These are phyloP conservation scores for Mobula hypostoma DNA, from an alignment of 2,113 vertebrate genomes.

Conservation along the genomic window DNA sequence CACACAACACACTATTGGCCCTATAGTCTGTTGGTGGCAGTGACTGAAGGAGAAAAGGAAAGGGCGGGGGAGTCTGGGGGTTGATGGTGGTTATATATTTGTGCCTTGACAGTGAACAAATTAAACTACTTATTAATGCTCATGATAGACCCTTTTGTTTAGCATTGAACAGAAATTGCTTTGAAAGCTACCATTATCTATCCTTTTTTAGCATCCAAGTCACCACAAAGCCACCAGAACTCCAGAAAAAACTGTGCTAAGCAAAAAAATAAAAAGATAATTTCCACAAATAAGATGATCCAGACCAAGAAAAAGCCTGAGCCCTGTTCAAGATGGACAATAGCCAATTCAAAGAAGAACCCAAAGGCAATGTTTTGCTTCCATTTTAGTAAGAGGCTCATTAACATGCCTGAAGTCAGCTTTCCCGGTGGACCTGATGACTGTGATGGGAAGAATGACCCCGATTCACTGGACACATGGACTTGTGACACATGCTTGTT, in stretches of 20 bases:
- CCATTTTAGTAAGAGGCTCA: background rate
- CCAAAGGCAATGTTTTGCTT: background rate
- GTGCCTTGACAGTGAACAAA: background rate
- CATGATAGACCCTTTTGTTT: background rate
- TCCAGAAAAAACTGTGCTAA: background rate
- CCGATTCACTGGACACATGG: background rate
- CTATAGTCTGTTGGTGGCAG: background rate
- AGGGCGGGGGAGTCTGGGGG: background rate
- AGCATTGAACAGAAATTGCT: background rate
- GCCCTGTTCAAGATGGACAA: background rate
- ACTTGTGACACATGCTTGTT: slow-evolving; percentile 8
- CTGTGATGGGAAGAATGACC: background rate
- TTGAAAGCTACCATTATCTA: background rate
- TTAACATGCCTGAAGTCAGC: background rate
- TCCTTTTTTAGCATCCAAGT: background rate
- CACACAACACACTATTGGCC: background rate
- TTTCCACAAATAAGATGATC: background rate
- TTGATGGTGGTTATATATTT: background rate
- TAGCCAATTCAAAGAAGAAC: background rate
- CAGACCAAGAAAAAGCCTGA: background rate
- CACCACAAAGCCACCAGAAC: background rate
- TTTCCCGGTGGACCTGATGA: background rate
- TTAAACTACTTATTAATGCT: background rate
- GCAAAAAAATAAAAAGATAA: background rate
- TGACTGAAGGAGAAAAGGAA: background rate